Percentiles rank a stretch among this genome's conserved stretches.
Evolutionary conservation across 1,140 invertebrate genomes (phyloP).

Genomic region (Lepidotrigona ventralis): DNA sequence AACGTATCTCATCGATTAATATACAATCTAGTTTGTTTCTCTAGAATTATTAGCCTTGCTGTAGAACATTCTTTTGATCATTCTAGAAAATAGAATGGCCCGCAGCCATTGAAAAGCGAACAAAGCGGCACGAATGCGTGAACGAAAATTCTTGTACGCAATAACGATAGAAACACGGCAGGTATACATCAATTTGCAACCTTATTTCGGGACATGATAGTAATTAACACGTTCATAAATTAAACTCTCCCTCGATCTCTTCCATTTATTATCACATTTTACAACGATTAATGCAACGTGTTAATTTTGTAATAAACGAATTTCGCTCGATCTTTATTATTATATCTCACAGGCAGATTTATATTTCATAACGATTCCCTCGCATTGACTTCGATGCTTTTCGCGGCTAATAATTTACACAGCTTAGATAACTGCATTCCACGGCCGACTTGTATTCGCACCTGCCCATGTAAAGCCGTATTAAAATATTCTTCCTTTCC

Average conservation of each 20-base stretch:
- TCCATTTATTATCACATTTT: background rate
- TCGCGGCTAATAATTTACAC: background rate
- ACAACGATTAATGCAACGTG: background rate
- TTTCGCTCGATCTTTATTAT: background rate
- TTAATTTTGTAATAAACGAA: background rate
- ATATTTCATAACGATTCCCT: too few relatives aligned
- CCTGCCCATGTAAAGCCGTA: background rate
- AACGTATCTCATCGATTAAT: too few relatives aligned
- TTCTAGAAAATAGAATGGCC: background rate
- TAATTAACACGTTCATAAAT: background rate
- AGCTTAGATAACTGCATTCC: background rate
- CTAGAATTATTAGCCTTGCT: background rate
- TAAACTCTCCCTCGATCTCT: background rate
- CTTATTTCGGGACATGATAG: background rate
- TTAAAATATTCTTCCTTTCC: background rate
- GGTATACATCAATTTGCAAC: background rate
- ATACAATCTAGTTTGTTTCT: too few relatives aligned
- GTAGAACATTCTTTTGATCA: background rate
- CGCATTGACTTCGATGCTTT: too few relatives aligned
- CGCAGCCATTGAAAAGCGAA: background rate
- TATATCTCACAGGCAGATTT: background rate
- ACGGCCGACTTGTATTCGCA: background rate
- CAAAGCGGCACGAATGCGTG: background rate
- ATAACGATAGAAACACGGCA: background rate
- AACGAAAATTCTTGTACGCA: background rate